Evolutionary conservation across 2,113 vertebrate genomes (phyloP), one percentile per base, ranked within the genome.

Genomic region (Proterorhinus semilunaris): DNA sequence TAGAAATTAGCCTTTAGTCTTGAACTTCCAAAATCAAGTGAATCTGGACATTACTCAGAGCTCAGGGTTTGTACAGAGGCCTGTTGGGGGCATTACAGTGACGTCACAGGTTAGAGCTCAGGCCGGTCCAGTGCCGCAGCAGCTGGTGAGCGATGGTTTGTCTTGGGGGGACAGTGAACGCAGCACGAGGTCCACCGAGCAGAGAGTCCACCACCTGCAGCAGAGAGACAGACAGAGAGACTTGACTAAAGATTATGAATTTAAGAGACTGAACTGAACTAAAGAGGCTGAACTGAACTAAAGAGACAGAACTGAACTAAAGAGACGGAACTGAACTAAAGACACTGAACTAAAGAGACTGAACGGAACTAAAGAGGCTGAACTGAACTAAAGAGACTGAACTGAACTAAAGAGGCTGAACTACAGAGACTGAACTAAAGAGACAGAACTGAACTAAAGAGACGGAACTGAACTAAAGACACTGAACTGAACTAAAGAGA

Each of bases 131-230:
- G 46, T 98, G 91, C 80, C 93, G 96, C 89, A 98, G 93, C 76
- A 99, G 82, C 65, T 96, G 94, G 81, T 99, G 93, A 0, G 96
- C 95, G 72, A 98, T 96, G 49, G 95, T 93, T 87, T 87, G 94
- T 80, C 90, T 91, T 9, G 96, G 95, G 10, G 96, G 96, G 42
- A 95, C 49, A 43, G 80, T 85, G 72, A 99, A 94, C 0, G 74
- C 84, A 3, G 43, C 76, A 2, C 83, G 75, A 13, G 90, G 90
- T 81, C 90, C 91, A 87, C 92, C 94, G 64, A 91, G 71, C 16
- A 96, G 65, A 11, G 94, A 90, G 17, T 96, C 95, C 13, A 93
- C 15, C 3, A 95, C 93, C 96, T 98, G 57, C 44, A 1, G 27
- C 45, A 3, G 1, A 65, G 10, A 42, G 6, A 12, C 21, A 21